Base-by-base conservation (phyloP, 2,113 vertebrate genomes). In the Cryptomyrus ogoouensis region DNA sequence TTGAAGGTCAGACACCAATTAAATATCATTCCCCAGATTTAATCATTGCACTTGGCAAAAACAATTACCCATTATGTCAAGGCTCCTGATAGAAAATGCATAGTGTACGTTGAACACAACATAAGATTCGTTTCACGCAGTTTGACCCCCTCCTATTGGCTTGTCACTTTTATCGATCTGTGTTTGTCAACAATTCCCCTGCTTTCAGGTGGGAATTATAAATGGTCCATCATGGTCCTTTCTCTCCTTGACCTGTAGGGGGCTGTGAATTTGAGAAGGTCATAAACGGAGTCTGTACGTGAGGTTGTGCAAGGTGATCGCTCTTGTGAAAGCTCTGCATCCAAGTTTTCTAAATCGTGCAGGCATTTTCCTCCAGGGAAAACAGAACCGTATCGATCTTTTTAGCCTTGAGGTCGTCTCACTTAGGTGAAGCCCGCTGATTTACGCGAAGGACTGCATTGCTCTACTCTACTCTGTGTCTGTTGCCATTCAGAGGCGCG, bases 251-350 rank as follows among this genome's bases (percentile, higher is more conserved):
- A n/a, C 70, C 88, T 47, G 49, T 35, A 89, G 39, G 47, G 85
- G 88, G 39, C 42, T 88, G 90, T 89, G 66, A 89, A 88, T 86
- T 91, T 88, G 35, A 84, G 88, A 42, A 87, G 90, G 24, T 58
- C 90, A 83, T 56, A 90, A 35, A 88, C 24, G 19, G 7, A 2
- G 50, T 77, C 90, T 47, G 50, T 53, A 50, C 84, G 46, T 47
- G 1, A 3, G 44, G 49, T 42, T 87, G 42, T 66, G 62, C 58
- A 21, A 47, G 58, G 44, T n/a, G 88, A 88, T 44, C 21, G 44
- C 24, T 49, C 47, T 86, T 50, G 83, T 49, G 46, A 35, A 31
- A 87, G 50, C 85, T 56, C 50, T 2, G 9, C 31, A 5, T 47
- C 27, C 85, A 56, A 21, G 15, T 53, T 56, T 39, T 53, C n/a